phyloP scores from a whole-genome alignment of 2,113 vertebrate species.

The Prionailurus viverrinus region DNA sequence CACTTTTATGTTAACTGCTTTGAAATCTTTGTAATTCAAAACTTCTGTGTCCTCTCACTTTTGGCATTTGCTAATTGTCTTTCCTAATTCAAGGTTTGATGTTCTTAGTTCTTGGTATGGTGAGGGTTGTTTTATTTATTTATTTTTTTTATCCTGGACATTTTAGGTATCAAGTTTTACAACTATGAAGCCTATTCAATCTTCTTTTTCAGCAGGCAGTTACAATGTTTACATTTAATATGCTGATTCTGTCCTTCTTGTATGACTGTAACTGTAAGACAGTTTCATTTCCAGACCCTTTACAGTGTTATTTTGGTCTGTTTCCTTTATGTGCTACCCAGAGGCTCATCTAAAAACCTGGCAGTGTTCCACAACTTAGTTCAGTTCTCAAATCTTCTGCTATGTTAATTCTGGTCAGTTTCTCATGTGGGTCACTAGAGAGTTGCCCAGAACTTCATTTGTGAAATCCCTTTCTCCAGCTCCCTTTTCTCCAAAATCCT shows the following conservation, averaged over 20 bases:
- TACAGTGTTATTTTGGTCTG: neutral
- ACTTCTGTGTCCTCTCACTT: conserved; percentile 17
- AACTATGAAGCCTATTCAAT: neutral
- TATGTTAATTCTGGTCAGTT: conserved; percentile 29
- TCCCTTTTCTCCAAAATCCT: neutral
- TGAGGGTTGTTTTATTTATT: neutral
- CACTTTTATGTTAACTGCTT: conserved; percentile 55
- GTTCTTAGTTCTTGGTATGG: conserved; percentile 38
- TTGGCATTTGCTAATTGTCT: neutral
- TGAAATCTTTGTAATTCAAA: conserved; percentile 64
- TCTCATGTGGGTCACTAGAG: neutral
- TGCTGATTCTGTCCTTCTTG: neutral
- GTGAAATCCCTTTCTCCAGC: conserved; percentile 28
- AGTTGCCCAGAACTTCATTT: neutral
- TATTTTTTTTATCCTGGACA: neutral
- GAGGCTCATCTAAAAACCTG: conserved; percentile 23
- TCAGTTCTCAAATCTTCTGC: neutral
- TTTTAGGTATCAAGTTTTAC: neutral
- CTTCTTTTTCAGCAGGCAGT: conserved; percentile 15
- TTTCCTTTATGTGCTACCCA: conserved; percentile 10
- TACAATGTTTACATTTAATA: neutral
- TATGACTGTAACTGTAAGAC: neutral
- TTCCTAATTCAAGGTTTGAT: conserved; percentile 47
- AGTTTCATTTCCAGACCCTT: conserved; percentile 26
- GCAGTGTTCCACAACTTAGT: neutral